Evolutionary conservation across 2,797 vertebrate species (phyloP), one percentile per base, ranked within the genome.

Genomic region (Martes flavigula): DNA sequence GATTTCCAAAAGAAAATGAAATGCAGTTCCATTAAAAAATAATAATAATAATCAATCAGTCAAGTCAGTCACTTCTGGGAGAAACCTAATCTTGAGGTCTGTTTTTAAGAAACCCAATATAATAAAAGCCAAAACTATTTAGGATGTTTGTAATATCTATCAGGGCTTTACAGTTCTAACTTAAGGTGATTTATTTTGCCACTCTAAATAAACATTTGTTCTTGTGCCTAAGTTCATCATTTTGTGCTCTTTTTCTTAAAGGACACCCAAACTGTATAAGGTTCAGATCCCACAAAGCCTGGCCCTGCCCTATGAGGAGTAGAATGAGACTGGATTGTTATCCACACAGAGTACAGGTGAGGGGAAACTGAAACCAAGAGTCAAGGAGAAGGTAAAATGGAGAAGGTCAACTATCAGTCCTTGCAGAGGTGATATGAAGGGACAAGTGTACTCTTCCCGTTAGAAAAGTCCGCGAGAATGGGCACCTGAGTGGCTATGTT

Each of bases 1-100:
- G 15, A 85, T 90, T 92, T 90, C 10, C 8, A 48, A 84, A 62
- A 87, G 21, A 70, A 92, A 62, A 90, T 54, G 48, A 87, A 90
- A 87, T 58, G 43, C 2, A 77, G 17, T 83, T 62, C 15, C 51
- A 9, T 62, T 75, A 85, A 21, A 56, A 58, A 56, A 21, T 3
- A 58, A 56, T 8, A 21, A 56, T 21, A 58, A 56, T 56, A 56
- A 56, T 21, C 20, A 56, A 56, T 56, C 20, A 56, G 2, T 56
- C 20, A 56, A 56, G 20, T 35, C 9, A 40, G 20, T 35, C 10
- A 48, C 13, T 73, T 54, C 21, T 2, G 79, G 48, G 40, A 75
- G 62, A 72, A 94, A 21, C 1, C 2, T 35, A 73, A 43, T 12
- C 13, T 86, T 54, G 23, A 25, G 7, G 48, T 92, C 32, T 64